Base-by-base conservation (phyloP, 2,888 invertebrate genomes). In the Noctua janthina region DNA sequence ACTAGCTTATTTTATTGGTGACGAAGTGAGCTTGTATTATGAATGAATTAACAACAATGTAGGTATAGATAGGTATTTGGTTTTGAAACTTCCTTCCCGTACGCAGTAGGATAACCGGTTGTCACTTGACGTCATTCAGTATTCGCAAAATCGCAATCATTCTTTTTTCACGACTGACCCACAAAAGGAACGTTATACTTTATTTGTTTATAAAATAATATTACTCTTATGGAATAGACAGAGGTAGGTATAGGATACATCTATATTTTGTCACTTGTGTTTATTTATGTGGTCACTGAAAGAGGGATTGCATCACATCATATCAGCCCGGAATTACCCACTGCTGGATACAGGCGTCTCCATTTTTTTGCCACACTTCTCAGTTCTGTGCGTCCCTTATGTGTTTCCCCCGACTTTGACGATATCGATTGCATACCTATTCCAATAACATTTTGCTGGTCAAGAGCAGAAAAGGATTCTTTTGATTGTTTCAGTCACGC, bases 1-100 rank as follows among this genome's bases (percentile, higher is more conserved):
- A 59, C 46, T 51, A 66, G 39, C 17, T 29, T 69, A 68, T 59
- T 71, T 51, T 35, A 72, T 68, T 66, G 10, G 10, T 78, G 43
- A 59, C 35, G 66, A 62, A 15, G 20, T 13, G 13, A 46, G 11
- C 46, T 11, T 46, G 46, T 39, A 43, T 29, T 71, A 39, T 59
- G 17, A 69, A 54, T 35, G 7, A 39, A 62, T 39, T 46, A 74
- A n/a, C 10, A 15, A 56, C n/a, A 62, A 56, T 66, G 29, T 56
- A 64, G 6, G 4, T 62, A 29, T 29, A 0, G 29, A 29, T 35
- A 43, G 10, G 10, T 46, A 68, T 73, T 62, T 68, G 49, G 20
- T 73, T 73, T 56, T 0, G 17, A 49, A 20, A 68, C 20, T 64
- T 69, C 10, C 46, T 76, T 74, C 29, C 46, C 29, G 20, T 56